Evolutionary conservation across 1,140 invertebrate species (phyloP).

Genomic region (Magallana gigas): DNA sequence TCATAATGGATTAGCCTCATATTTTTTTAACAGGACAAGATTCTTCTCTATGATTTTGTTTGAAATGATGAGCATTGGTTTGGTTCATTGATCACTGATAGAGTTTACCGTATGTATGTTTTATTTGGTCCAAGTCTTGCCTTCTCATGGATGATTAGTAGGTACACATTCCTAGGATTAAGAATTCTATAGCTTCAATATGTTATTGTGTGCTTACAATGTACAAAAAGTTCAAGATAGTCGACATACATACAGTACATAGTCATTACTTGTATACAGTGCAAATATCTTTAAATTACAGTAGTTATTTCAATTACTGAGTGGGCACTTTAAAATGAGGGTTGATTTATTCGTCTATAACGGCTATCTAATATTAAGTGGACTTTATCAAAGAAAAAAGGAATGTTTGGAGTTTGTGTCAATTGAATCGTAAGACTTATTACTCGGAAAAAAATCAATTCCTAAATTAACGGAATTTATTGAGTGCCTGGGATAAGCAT

Average conservation of each 20-base stretch:
- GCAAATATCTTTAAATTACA: not conserved
- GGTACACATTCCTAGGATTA: not conserved
- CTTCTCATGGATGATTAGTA: not conserved
- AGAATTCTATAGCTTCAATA: not conserved
- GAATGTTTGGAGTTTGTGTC: slow-evolving; percentile 3
- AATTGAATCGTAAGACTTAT: slow-evolving; percentile 17
- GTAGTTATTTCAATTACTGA: not conserved
- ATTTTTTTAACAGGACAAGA: not conserved
- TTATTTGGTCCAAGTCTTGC: not conserved
- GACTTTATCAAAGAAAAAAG: not conserved
- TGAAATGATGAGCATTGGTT: not conserved
- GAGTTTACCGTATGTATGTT: not conserved
- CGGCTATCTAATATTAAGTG: slow-evolving; percentile 3
- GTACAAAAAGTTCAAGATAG: not conserved
- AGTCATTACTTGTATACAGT: not conserved
- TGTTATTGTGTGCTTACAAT: not conserved
- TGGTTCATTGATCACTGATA: not conserved
- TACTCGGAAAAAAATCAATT: not conserved
- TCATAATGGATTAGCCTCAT: not conserved
- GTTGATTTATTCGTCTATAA: not conserved
- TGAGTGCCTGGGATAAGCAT: not conserved
- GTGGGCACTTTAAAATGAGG: not conserved
- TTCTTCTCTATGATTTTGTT: not conserved
- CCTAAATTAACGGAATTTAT: slow-evolving; percentile 14
- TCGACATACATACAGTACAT: not conserved